Conservation (phyloP, 2,113 vertebrate species). For the Proterorhinus semilunaris region DNA sequence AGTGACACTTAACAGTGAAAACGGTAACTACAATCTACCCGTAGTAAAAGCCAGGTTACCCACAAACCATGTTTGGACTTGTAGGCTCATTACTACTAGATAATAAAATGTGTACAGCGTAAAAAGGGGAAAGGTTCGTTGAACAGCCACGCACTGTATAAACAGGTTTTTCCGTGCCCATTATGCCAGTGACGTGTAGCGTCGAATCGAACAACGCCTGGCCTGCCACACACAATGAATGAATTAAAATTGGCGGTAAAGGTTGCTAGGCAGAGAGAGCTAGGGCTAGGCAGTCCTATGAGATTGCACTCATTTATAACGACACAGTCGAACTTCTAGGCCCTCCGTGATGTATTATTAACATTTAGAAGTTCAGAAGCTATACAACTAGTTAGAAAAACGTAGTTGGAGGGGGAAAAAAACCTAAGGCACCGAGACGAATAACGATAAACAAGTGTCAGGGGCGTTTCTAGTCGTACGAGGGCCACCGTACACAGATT, state of each 20-base stretch:
- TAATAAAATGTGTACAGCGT: not conserved
- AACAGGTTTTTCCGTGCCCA: not conserved
- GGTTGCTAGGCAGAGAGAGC: slow-evolving; percentile 19
- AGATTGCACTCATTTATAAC: not conserved
- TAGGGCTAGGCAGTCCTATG: slow-evolving; percentile 9
- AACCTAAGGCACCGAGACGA: not conserved
- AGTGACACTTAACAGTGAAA: not conserved
- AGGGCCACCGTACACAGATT: not conserved
- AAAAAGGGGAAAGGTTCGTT: not conserved
- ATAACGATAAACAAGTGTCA: not conserved
- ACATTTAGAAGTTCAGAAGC: not conserved
- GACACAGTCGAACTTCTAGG: not conserved
- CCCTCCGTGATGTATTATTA: not conserved
- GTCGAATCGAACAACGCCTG: not conserved
- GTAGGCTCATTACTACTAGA: not conserved
- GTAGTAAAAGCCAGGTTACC: too few species aligned
- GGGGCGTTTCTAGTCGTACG: not conserved
- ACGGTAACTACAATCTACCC: not conserved
- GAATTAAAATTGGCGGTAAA: slow-evolving; percentile 59
- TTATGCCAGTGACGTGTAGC: not conserved
- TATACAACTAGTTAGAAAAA: not conserved
- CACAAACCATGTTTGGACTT: too few species aligned
- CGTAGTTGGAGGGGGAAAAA: too few species aligned
- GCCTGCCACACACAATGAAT: slow-evolving; percentile 14
- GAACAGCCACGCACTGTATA: not conserved